Evolutionary conservation across 2,797 vertebrate species (phyloP).

Genomic region (Carcharodon carcharias): DNA sequence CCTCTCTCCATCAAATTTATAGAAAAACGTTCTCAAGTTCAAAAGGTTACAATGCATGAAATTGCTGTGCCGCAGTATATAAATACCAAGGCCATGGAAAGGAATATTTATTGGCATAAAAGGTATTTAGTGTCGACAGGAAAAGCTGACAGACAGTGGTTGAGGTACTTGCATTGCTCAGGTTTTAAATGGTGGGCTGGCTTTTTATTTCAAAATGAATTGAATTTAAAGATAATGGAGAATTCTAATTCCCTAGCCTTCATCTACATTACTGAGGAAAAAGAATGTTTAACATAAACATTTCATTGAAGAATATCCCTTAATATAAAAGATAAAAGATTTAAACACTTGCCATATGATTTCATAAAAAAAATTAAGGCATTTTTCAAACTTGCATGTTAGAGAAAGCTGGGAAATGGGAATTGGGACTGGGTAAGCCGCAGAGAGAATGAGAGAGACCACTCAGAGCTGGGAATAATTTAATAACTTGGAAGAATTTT

Average conservation of each 20-base stretch:
- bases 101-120: background rate
- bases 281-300: background rate
- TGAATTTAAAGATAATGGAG: background rate
- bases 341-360: background rate
- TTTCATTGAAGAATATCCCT: background rate
- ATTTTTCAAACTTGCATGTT: background rate
- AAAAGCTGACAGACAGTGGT: background rate
- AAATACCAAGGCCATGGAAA: background rate
- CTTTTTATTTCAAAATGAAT: background rate
- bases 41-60: background rate
- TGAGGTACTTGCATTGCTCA: background rate
- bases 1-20: background rate
- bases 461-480: background rate
- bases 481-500: background rate
- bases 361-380: background rate
- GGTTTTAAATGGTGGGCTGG: background rate
- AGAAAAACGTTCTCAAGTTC: background rate
- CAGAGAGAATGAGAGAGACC: background rate
- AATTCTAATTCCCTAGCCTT: background rate
- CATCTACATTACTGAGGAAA: background rate
- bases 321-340: background rate
- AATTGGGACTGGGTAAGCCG: background rate
- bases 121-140: background rate
- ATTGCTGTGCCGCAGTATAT: background rate
- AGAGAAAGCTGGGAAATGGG: background rate